Conservation (phyloP, 2,888 invertebrate genomes). For the Pimpla rufipes region DNA sequence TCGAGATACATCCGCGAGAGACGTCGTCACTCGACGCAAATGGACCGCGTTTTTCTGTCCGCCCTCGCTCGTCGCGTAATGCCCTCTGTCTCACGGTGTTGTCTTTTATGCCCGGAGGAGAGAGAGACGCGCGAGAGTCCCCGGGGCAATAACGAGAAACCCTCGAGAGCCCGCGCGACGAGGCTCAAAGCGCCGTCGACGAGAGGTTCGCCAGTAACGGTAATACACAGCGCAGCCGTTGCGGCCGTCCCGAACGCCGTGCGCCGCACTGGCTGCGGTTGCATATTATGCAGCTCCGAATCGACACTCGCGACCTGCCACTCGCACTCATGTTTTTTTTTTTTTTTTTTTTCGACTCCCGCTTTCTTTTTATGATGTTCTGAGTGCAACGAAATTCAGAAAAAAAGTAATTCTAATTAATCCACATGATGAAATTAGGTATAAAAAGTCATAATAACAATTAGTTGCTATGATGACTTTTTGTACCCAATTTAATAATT, state of each 20-base stretch:
- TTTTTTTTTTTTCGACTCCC: conserved; percentile 13
- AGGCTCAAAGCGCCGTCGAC: conserved; percentile 30
- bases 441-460: no score
- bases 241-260: no score
- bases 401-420: no score
- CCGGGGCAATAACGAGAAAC: conserved; percentile 51
- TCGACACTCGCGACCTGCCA: conserved; percentile 17
- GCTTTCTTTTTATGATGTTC: not conserved
- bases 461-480: no score
- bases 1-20: conserved; percentile 36
- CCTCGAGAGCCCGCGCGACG: conserved; percentile 24
- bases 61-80: not conserved
- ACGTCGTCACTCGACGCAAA: not conserved
- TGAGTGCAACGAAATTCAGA: no score
- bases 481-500: no score
- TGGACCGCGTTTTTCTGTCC: not conserved
- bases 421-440: no score
- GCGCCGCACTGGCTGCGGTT: conserved; percentile 24
- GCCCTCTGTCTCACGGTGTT: not conserved
- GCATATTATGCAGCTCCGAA: not conserved
- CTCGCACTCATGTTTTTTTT: conserved; percentile 39
- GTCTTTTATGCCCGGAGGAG: conserved; percentile 6
- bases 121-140: conserved; percentile 33
- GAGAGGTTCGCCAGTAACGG: conserved; percentile 34
- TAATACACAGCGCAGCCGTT: conserved; percentile 25